Base-by-base conservation (phyloP, 2,797 vertebrate genomes). In the Sciurus carolinensis region DNA sequence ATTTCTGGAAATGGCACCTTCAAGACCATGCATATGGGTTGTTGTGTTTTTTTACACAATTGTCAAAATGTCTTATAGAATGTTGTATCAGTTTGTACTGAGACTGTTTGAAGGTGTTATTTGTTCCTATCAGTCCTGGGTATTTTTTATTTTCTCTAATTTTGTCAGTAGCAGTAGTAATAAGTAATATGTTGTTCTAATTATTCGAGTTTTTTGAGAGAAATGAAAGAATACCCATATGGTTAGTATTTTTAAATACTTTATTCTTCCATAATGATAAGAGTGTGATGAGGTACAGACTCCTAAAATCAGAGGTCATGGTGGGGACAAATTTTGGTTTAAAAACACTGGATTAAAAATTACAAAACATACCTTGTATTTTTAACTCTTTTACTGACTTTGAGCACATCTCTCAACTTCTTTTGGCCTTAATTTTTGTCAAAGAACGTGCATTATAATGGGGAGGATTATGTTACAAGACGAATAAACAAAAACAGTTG, bases 401-500 rank as follows among this genome's bases (percentile, higher is more conserved):
- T 64, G 39, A 67, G 47, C 20, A 75, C 87, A n/a, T 92, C 39
- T 95, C 72, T 83, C 87, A 72, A 75, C 69, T 44, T 95, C 52
- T 90, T 95, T 89, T 71, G 77, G 18, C 82, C 54, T 97, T 30
- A 10, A n/a, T 96, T 93, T 96, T 91, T 59, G 90, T 93, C 62
- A 90, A 64, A 94, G 95, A 94, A 82, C 77, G 20, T 26, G 8
- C 5, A 59, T 44, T 95, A 85, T 90, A 73, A 94, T 57, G 54
- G 36, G 12, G 8, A 7, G 28, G 36, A 36, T 44, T 93, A 67
- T 42, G 28, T 89, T 76, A 57, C 54, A 91, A 52, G 44, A 92
- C 90, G 22, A 88, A 72, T 80, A 50, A n/a, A 57, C 47, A 77
- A 92, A 96, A 86, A 54, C 5, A 42, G 7, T 33, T 86, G 77